phyloP scores from a whole-genome alignment of 2,113 vertebrate species.

The Upupa epops region DNA sequence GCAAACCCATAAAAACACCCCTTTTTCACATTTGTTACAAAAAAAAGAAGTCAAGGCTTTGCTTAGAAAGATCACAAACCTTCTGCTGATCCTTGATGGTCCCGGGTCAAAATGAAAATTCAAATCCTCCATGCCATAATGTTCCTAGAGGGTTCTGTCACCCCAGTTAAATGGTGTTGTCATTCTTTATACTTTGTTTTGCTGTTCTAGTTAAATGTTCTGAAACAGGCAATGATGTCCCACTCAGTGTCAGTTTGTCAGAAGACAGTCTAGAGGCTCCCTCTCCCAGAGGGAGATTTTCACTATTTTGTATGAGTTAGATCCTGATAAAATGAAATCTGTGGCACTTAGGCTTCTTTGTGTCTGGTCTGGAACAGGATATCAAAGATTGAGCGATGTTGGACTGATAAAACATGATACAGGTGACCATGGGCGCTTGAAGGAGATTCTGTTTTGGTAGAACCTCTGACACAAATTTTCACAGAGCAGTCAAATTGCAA shows the following conservation, averaged over 20 bases:
- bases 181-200: too few species aligned
- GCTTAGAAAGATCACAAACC: conserved; percentile 31
- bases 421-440: neutral
- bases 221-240: neutral
- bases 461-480: neutral
- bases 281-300: neutral
- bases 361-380: neutral
- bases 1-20: conserved; percentile 52
- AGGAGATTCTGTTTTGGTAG: neutral
- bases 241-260: neutral
- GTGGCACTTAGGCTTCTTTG: neutral
- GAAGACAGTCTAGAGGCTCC: neutral
- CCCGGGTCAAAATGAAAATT: conserved; percentile 14
- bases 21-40: neutral
- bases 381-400: neutral
- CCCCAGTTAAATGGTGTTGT: neutral
- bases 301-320: neutral
- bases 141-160: neutral
- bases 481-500: neutral
- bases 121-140: neutral
- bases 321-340: neutral
- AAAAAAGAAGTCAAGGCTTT: conserved; percentile 46
- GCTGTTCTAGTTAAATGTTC: neutral
- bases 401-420: neutral
- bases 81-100: conserved; percentile 32